Percentiles rank a stretch among this genome's conserved stretches.
Conservation (phyloP, 30 jellyfish, hydroid and myxozoan genomes). For the Chrysaora quinquecirrha region DNA sequence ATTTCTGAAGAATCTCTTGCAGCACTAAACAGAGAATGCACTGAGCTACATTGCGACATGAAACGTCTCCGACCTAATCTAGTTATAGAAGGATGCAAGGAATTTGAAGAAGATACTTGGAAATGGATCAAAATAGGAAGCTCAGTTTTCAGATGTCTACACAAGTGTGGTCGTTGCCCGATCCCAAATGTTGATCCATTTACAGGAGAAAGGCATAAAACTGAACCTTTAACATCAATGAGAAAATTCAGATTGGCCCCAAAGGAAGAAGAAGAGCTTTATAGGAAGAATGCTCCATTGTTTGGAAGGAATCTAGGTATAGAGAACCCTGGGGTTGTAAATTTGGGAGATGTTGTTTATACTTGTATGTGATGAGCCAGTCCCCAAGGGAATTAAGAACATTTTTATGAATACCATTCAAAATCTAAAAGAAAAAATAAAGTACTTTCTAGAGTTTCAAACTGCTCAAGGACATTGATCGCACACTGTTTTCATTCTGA, state of each 20-base stretch:
- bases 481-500: no score
- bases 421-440: no score
- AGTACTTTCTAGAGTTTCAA: no score
- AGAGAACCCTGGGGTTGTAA: constrained; percentile 28
- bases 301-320: constrained; percentile 55
- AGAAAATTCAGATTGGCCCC: constrained; percentile 60
- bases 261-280: constrained; percentile 34
- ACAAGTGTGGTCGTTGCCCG: constrained; percentile 65
- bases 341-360: constrained; percentile 61
- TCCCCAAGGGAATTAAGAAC: no score
- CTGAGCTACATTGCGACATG: constrained; percentile 28
- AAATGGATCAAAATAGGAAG: constrained; percentile 21
- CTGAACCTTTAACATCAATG: constrained; percentile 56
- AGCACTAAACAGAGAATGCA: constrained; percentile 14
- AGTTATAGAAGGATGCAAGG: constrained; percentile 29
- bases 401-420: no score
- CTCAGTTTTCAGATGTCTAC: constrained; percentile 45
- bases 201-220: constrained; percentile 50
- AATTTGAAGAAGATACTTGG: constrained; percentile 73
- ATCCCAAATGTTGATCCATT: constrained; percentile 60
- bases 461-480: no score
- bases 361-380: constrained; percentile 24
- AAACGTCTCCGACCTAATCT: constrained; percentile 71
- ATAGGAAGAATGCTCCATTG: constrained; percentile 55
- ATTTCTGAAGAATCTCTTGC: constrained; percentile 56